Conservation (phyloP, 2,888 invertebrate genomes). For the Papilio gigon region DNA sequence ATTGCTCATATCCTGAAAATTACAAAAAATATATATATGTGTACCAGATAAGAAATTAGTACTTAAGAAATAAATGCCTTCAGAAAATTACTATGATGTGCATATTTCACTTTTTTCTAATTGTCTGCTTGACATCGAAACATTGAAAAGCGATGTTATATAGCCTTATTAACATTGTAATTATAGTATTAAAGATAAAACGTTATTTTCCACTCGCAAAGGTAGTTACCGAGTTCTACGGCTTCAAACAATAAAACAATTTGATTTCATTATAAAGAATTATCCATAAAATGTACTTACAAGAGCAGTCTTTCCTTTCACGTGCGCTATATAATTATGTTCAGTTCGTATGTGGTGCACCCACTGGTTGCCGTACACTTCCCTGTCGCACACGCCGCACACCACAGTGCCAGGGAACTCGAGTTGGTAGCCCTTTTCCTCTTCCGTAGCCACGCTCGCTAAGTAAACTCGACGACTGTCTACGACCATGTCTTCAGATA, state of each 20-base stretch:
- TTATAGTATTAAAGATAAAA: too few species aligned
- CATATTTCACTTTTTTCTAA: too few species aligned
- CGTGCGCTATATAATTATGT: constrained; percentile 51
- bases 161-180: too few species aligned
- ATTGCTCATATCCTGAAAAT: constrained; percentile 42
- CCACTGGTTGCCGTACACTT: constrained; percentile 44
- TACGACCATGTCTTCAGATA: background rate
- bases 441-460: background rate
- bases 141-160: too few species aligned
- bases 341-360: constrained; percentile 44
- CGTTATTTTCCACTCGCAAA: too few species aligned
- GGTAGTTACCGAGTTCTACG: too few species aligned
- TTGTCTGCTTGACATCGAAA: too few species aligned
- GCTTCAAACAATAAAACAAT: too few species aligned
- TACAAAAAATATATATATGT: background rate
- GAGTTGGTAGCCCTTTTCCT: background rate
- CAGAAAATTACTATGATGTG: background rate
- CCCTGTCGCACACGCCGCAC: constrained; percentile 41
- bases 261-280: too few species aligned
- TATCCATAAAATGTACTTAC: constrained; percentile 45
- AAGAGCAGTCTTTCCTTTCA: constrained; percentile 45
- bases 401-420: constrained; percentile 27
- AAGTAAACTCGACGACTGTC: background rate
- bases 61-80: background rate
- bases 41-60: background rate